Base-by-base conservation (phyloP, 2,888 invertebrate genomes). In the Aleiodes leptofemur region DNA sequence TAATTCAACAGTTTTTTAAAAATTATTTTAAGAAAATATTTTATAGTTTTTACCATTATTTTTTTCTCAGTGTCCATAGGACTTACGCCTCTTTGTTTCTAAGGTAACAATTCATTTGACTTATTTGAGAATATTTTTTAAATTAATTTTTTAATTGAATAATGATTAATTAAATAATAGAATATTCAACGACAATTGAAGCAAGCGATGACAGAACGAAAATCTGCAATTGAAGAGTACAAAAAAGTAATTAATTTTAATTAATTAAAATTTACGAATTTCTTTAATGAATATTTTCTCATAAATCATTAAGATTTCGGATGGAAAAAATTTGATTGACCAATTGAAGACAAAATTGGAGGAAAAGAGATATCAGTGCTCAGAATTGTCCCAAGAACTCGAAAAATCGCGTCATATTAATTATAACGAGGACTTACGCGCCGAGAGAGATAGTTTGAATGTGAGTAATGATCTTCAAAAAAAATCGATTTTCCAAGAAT, bases 391-490 rank as follows among this genome's bases (percentile, higher is more conserved):
- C 5, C 77, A 82, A 23, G 83, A 86, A 77, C 80, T 86, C 43
- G 80, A 84, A 69, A 76, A 81, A 16, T 77, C 86, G 13, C 76
- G 76, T 4, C 77, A 59, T 4, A 76, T 59, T 34, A 77, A 82
- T 55, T 81, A 84, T 57, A 61, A 59, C 5, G 79, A 81, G 51
- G 43, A 74, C 5, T 50, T 85, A 14, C 80, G 72, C 23, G 43
- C 69, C n/a, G 84, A 87, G 34, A 82, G 80, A 68, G 81, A 85
- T 57, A 79, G 77, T 11, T 77, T 86, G n/a, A 64, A 68, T 55
- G 85, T 85, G 2, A 23, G 23, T 23, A 23, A 23, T 23, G 23
- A 23, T 23, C 2, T 23, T 23, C 23, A 23, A 2, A 23, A 23
- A 23, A 23, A 23, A 23, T 23, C 23, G 23, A 23, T 23, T n/a